phyloP scores from a whole-genome alignment of 2,888 invertebrate species.

The Drosophila subsilvestris region DNA sequence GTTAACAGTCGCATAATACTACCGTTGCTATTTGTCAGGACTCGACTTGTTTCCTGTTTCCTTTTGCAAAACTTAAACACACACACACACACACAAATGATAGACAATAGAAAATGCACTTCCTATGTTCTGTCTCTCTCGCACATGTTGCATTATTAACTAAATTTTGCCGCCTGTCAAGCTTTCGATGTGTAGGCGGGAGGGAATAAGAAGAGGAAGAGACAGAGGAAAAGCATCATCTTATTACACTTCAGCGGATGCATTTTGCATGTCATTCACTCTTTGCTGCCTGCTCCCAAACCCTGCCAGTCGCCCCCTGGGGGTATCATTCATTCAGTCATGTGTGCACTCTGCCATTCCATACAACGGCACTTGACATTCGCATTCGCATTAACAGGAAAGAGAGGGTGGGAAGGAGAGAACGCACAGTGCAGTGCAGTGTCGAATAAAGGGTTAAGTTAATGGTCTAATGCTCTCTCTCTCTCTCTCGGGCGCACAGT shows the following conservation, averaged over 20 bases:
- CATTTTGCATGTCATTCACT: slow-evolving; percentile 41
- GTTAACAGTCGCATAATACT: neutral
- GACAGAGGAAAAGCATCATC: slow-evolving; percentile 36
- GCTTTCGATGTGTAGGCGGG: slow-evolving; percentile 29
- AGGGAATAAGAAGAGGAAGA: slow-evolving; percentile 2
- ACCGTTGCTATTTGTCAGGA: slow-evolving; percentile 40
- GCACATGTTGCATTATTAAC: slow-evolving; percentile 52
- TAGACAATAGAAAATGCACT: slow-evolving; percentile 49
- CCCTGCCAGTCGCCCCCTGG: neutral
- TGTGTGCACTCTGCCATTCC: slow-evolving; percentile 54
- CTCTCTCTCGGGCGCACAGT: neutral
- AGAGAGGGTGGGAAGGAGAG: neutral
- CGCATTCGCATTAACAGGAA: slow-evolving; percentile 43
- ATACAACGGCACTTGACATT: slow-evolving; percentile 72
- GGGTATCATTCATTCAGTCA: slow-evolving; percentile 46
- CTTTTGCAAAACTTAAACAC: slow-evolving; percentile 26
- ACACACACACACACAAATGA: slow-evolving; percentile 10
- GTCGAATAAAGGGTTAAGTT: neutral
- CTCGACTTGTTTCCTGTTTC: slow-evolving; percentile 58
- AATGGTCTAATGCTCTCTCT: neutral
- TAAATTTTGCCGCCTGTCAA: slow-evolving; percentile 58
- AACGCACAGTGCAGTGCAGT: neutral
- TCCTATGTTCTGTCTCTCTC: slow-evolving; percentile 40
- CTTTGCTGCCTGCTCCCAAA: no score
- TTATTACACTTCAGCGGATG: slow-evolving; percentile 65